Conservation (phyloP, 2,113 vertebrate genomes). For the Butorides virescens region DNA sequence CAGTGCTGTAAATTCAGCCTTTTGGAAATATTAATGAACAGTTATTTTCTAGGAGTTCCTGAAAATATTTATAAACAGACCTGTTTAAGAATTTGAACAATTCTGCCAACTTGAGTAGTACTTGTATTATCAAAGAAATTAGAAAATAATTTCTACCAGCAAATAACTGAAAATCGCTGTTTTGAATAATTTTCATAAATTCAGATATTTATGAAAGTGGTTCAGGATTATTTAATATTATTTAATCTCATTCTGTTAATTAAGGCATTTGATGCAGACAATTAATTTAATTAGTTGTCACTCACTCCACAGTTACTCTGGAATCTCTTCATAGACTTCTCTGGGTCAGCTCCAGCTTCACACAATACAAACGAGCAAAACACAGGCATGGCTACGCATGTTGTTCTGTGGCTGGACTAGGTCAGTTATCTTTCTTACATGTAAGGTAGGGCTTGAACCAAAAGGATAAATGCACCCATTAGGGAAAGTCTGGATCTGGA, state of each 20-base stretch:
- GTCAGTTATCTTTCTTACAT: background rate
- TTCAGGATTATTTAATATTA: background rate
- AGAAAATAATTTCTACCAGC: background rate
- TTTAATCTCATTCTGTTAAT: background rate
- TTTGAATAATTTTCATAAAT: background rate
- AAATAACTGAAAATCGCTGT: background rate
- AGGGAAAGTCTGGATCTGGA: background rate
- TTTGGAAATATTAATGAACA: background rate
- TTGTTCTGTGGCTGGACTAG: background rate
- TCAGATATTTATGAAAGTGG: background rate
- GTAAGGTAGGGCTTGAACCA: background rate
- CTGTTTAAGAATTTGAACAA: background rate
- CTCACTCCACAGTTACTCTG: background rate
- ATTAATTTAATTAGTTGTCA: background rate
- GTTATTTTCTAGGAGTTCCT: background rate
- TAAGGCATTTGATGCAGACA: background rate
- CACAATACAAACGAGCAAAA: background rate
- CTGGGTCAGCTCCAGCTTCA: background rate
- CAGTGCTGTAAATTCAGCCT: background rate
- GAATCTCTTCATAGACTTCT: background rate
- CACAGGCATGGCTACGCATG: background rate
- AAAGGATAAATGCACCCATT: background rate
- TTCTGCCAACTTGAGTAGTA: background rate
- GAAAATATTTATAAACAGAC: background rate
- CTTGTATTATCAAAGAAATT: background rate